Evolutionary conservation across 2,797 vertebrate genomes (phyloP).

Genomic region (Cetoscarus ocellatus): DNA sequence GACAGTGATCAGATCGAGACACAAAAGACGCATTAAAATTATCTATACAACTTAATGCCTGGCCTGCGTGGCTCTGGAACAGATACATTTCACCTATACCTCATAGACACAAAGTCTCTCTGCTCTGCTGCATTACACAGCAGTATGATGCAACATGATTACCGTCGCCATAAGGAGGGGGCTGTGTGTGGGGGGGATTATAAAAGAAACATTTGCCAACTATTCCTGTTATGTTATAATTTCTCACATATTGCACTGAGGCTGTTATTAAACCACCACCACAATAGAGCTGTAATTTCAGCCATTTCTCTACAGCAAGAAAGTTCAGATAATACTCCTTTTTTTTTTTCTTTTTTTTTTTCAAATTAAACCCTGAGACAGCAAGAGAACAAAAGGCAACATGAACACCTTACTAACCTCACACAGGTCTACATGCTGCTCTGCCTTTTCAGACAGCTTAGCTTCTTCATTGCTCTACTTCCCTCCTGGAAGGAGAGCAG

Average conservation of each 20-base stretch:
- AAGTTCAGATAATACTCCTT: background rate
- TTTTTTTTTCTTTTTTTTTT: no score
- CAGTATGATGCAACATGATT: slow-evolving; percentile 53
- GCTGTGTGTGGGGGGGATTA: slow-evolving; percentile 37
- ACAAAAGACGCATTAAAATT: slow-evolving; percentile 51
- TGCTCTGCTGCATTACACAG: slow-evolving; percentile 14
- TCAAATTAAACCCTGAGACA: background rate
- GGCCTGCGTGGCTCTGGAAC: slow-evolving; percentile 25
- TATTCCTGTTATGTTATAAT: slow-evolving; percentile 30
- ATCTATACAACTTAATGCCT: slow-evolving; percentile 45
- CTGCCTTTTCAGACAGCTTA: slow-evolving; percentile 32
- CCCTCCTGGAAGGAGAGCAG: slow-evolving; percentile 49
- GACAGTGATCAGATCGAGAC: slow-evolving; percentile 44
- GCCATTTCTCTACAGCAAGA: background rate
- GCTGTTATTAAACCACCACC: slow-evolving; percentile 10
- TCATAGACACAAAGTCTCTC: slow-evolving; percentile 4
- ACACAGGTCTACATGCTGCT: slow-evolving; percentile 3
- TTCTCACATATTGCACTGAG: slow-evolving; percentile 19
- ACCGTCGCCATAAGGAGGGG: slow-evolving; percentile 32
- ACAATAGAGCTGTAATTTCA: background rate
- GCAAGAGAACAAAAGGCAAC: background rate
- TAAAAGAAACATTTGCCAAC: slow-evolving; percentile 25
- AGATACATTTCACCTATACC: slow-evolving; percentile 43
- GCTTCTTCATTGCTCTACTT: slow-evolving; percentile 54
- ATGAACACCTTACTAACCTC: slow-evolving; percentile 11